Conservation (phyloP, 2,888 invertebrate genomes). For the Pheosia tremula region DNA sequence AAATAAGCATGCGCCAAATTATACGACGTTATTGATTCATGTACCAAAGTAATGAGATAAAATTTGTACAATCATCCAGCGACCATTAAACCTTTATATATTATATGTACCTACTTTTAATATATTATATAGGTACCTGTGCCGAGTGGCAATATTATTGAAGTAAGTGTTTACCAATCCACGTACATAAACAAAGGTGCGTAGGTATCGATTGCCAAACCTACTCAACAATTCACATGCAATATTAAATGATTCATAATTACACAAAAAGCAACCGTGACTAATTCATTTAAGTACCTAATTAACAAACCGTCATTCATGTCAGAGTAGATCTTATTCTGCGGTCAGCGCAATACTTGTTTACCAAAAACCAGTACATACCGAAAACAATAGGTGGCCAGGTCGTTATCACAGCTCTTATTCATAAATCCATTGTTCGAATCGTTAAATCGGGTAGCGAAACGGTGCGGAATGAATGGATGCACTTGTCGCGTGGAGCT, state of each 20-base stretch:
- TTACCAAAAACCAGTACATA: conserved; percentile 30
- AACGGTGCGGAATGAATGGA: conserved; percentile 61
- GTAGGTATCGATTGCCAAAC: conserved; percentile 1
- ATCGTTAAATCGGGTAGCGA: conserved; percentile 45
- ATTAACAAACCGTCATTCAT: conserved; percentile 17
- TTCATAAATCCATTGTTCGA: conserved; percentile 48
- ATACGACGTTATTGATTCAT: conserved; percentile 25
- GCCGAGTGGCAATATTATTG: too few relatives aligned
- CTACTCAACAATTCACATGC: conserved; percentile 7
- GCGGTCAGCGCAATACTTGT: conserved; percentile 15
- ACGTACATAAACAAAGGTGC: not conserved
- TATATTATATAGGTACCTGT: too few relatives aligned
- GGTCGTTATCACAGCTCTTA: conserved; percentile 38
- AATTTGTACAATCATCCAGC: conserved; percentile 1
- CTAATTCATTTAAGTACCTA: conserved; percentile 13
- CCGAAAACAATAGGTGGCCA: conserved; percentile 35
- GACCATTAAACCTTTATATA: not conserved
- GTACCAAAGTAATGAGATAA: conserved; percentile 8
- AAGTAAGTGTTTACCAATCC: too few relatives aligned
- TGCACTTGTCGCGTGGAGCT: conserved; percentile 62
- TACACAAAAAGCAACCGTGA: conserved; percentile 9
- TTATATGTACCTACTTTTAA: not conserved
- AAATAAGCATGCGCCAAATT: conserved; percentile 30
- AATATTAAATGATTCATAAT: conserved; percentile 11
- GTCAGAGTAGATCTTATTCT: conserved; percentile 9